Evolutionary conservation across 2,113 vertebrate genomes (phyloP).

Genomic region (Desmodus rotundus): DNA sequence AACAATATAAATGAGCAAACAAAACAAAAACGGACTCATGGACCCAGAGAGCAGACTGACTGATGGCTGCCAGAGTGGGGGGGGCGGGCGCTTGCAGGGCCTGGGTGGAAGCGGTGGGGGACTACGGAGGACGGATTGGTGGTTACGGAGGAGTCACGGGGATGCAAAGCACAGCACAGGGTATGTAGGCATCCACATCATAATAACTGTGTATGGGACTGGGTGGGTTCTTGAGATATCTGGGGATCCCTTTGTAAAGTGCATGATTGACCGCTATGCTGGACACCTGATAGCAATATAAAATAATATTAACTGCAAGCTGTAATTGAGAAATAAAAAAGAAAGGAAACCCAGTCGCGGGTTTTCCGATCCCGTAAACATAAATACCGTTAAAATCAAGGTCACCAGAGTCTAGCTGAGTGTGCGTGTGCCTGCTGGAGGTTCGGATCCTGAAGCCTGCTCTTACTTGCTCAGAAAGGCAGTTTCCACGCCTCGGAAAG

Average conservation of each 20-base stretch:
- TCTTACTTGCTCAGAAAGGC: neutral
- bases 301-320: neutral
- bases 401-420: neutral
- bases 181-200: fast-evolving
- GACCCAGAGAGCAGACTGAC: neutral
- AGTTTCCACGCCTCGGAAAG: neutral
- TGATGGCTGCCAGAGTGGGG: neutral
- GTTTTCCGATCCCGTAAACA: neutral
- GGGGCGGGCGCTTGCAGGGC: too few species aligned
- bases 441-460: neutral
- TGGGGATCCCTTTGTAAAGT: neutral
- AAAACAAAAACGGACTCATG: neutral
- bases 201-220: neutral
- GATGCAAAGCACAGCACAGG: fast-evolving
- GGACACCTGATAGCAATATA: neutral
- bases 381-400: neutral
- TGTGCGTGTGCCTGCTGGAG: neutral
- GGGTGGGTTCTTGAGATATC: neutral
- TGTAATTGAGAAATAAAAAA: neutral
- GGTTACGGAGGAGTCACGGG: neutral
- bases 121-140: fast-evolving
- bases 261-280: neutral
- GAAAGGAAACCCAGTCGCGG: neutral
- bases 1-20: neutral
- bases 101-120: too few species aligned